Base-by-base conservation (phyloP, 1,140 invertebrate genomes). In the Thaumetopoea pityocampa region DNA sequence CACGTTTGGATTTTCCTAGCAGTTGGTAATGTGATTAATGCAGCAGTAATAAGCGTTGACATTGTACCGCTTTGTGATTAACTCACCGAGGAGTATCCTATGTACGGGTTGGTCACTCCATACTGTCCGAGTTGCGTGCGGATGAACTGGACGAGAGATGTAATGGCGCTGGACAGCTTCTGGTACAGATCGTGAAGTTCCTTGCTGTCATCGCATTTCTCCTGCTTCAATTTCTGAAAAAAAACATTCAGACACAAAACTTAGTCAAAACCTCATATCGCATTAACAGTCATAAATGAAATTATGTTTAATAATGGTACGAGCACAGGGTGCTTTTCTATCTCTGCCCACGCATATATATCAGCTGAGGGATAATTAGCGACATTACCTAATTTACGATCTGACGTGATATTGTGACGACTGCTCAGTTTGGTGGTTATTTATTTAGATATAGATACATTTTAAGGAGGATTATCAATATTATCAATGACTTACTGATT, bases 151-250 rank as follows among this genome's bases (percentile, higher is more conserved):
- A 87, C 29, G 5, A 89, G 19, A 0, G 88, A 89, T 3, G 72
- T 76, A 7, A 88, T 20, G 0, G 88, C 87, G 2, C 69, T 51
- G 0, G 87, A 42, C 2, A 87, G 59, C 33, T 87, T 83, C 18
- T 85, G 62, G 46, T 88, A 88, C 1, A 92, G 85, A 5, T 86
- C 72, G 53, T 88, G 87, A 4, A 90, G 51, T 35, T 88, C 88
- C 6, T 64, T 57, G 3, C 60, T 72, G 1, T 91, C 88, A 52
- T 92, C 87, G 7, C 89, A 74, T 27, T 81, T 67, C 60, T 87
- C 59, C 34, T 86, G 60, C 20, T 72, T 81, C 2, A 88, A 50
- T 80, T 88, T 88, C 87, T 88, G 49, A 4, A 51, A 37, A 0
- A 26, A 11, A 24, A 23, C 22, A 26, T 20, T 5, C n/a, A n/a